Conservation (phyloP, 2,797 vertebrate genomes). For the Protosalanx chinensis region DNA sequence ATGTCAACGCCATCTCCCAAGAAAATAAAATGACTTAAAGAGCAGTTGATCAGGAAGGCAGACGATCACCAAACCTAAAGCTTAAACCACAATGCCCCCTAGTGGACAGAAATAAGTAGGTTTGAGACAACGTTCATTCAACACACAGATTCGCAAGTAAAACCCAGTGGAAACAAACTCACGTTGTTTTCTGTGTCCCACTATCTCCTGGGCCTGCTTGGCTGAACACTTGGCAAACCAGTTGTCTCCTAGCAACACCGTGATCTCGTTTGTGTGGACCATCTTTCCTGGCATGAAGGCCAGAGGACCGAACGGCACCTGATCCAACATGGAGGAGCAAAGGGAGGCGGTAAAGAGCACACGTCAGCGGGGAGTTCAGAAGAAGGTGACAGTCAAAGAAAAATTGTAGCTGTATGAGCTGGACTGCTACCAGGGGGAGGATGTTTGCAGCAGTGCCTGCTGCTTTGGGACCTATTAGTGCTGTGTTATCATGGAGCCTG, state of each 20-base stretch:
- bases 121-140: neutral
- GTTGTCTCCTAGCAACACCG: slow-evolving; percentile 92
- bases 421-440: too few species aligned
- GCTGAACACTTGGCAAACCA: slow-evolving; percentile 96
- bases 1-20: neutral
- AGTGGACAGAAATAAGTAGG: slow-evolving; percentile 38
- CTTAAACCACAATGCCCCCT: slow-evolving; percentile 53
- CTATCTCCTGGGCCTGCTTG: slow-evolving; percentile 85
- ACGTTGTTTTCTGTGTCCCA: slow-evolving; percentile 92
- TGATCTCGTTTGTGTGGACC: slow-evolving; percentile 93
- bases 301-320: slow-evolving; percentile 95
- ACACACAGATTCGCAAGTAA: neutral
- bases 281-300: slow-evolving; percentile 92
- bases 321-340: slow-evolving; percentile 26
- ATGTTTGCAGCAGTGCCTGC: too few species aligned
- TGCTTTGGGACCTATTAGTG: neutral
- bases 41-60: too few species aligned
- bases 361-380: neutral
- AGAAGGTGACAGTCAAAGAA: neutral
- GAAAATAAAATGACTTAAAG: neutral
- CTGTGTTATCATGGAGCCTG: neutral
- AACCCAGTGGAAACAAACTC: slow-evolving; percentile 54
- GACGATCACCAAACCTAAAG: neutral
- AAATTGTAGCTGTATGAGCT: neutral
- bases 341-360: neutral